Evolutionary conservation across 2,888 invertebrate genomes (phyloP).

Genomic region (Eucriotettix oculatus): DNA sequence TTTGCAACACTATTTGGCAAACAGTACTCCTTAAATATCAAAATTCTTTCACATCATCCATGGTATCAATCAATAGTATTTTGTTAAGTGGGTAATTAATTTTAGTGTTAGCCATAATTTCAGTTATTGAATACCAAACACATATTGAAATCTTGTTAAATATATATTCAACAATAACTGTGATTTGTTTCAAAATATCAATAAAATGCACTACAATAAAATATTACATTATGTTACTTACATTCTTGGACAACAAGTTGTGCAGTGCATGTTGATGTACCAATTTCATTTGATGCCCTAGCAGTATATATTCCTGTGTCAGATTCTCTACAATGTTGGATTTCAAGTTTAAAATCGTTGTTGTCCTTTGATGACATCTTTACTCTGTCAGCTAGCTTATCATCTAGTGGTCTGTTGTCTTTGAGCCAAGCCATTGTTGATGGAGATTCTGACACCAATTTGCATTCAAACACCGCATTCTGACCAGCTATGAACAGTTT

Average conservation of each 20-base stretch:
- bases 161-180: too few relatives aligned
- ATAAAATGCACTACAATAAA: neutral
- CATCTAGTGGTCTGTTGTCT: slow-evolving; percentile 67
- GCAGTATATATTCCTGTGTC: slow-evolving; percentile 87
- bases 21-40: too few relatives aligned
- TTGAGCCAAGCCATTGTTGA: slow-evolving; percentile 64
- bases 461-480: slow-evolving; percentile 64
- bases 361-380: slow-evolving; percentile 42
- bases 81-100: too few relatives aligned
- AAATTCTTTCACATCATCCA: too few relatives aligned
- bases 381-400: slow-evolving; percentile 58
- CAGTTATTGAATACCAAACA: too few relatives aligned
- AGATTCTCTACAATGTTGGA: slow-evolving; percentile 52
- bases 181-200: too few relatives aligned
- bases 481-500: slow-evolving; percentile 49
- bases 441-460: slow-evolving; percentile 42
- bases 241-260: slow-evolving; percentile 73
- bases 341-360: slow-evolving; percentile 47
- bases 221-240: slow-evolving; percentile 29
- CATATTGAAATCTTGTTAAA: too few relatives aligned
- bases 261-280: slow-evolving; percentile 70
- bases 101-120: too few relatives aligned
- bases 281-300: slow-evolving; percentile 63
- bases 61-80: too few relatives aligned
- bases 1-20: too few relatives aligned